Evolutionary conservation across 92 coral and sea anemone species (phyloP).

Genomic region (Parazoanthus swiftii): DNA sequence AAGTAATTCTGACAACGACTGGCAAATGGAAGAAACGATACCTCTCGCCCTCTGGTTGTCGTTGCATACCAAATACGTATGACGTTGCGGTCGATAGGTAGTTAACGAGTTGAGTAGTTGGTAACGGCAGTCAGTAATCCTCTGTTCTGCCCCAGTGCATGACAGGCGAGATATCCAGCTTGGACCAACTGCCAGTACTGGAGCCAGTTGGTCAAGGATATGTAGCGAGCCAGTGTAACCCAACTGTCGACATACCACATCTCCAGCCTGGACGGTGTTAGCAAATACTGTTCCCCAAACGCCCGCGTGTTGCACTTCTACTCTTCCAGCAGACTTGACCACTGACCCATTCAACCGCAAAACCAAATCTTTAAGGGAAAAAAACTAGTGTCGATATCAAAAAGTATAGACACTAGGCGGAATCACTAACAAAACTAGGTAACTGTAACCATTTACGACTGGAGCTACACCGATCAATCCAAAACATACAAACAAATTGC

Average conservation of each 20-base stretch:
- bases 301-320: conserved; percentile 12
- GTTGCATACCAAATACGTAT: neutral
- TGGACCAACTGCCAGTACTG: neutral
- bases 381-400: neutral
- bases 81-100: neutral
- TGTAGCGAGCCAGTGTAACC: neutral
- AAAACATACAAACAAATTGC: no score
- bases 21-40: neutral
- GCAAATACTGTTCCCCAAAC: neutral
- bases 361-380: neutral
- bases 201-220: neutral
- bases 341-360: neutral
- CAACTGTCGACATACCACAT: conserved; percentile 8
- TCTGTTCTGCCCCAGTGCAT: neutral
- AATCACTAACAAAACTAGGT: no score
- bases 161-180: neutral
- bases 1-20: neutral
- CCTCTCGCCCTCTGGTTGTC: neutral
- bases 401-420: neutral
- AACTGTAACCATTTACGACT: no score
- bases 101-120: neutral
- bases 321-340: neutral
- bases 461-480: no score
- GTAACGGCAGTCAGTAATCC: neutral
- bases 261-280: neutral